Evolutionary conservation across 37 sponge, comb jelly and placozoan species (phyloP).

Genomic region (Diacarnus erythraeanus): DNA sequence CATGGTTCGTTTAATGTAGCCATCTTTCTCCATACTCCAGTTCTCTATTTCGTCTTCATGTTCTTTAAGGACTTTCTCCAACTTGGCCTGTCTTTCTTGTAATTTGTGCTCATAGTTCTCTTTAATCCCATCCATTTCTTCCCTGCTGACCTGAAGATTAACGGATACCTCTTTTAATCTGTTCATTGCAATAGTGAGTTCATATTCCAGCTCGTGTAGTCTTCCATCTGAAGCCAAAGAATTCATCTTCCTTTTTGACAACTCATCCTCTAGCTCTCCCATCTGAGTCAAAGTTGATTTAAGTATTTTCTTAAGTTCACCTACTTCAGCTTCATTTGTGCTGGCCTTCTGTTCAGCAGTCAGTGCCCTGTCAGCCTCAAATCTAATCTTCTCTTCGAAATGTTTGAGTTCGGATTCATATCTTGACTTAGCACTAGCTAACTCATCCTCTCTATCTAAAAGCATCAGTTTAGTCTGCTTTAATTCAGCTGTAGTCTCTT

Average conservation of each 20-base stretch:
- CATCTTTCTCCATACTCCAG: slow-evolving; percentile 10
- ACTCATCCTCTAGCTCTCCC: not conserved
- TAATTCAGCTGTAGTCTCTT: not conserved
- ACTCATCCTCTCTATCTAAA: not conserved
- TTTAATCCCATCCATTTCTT: not conserved
- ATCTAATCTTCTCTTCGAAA: not conserved
- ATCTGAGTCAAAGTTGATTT: not conserved
- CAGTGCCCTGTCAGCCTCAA: not conserved
- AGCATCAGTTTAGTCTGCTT: not conserved
- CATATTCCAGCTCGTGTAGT: not conserved
- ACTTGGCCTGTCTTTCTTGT: not conserved
- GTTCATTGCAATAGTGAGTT: not conserved
- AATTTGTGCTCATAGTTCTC: not conserved
- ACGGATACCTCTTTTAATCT: not conserved
- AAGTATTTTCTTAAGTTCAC: not conserved
- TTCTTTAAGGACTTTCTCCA: not conserved
- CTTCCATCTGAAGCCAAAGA: not conserved
- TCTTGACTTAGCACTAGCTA: not conserved
- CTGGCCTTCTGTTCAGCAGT: not conserved
- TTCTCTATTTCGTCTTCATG: not conserved
- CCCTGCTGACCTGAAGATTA: not conserved
- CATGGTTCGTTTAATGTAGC: slow-evolving; percentile 33
- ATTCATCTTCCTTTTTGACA: not conserved
- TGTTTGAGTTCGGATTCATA: not conserved
- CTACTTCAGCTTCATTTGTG: not conserved